phyloP scores from a whole-genome alignment of 2,888 invertebrate genomes.

The Panopea generosa region DNA sequence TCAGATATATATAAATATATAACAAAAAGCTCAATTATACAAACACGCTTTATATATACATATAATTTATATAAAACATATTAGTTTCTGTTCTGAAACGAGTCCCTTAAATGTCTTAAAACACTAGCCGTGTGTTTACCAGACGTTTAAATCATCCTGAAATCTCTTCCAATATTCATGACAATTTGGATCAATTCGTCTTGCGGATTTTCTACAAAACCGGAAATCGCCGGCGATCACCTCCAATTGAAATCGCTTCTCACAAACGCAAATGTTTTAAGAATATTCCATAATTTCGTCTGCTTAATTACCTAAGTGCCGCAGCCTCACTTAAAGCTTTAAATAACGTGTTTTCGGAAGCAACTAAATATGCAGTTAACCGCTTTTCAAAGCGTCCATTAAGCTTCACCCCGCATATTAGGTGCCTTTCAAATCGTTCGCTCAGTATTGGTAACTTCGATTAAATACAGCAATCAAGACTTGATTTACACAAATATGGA shows the following conservation, averaged over 20 bases:
- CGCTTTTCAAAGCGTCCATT: slow-evolving; percentile 40
- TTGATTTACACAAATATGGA: slow-evolving; percentile 66
- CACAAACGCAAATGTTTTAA: slow-evolving; percentile 11
- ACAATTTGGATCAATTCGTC: neutral
- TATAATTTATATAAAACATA: too few relatives aligned
- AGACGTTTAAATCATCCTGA: neutral
- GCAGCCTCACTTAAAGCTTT: slow-evolving; percentile 36
- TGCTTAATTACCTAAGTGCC: slow-evolving; percentile 34
- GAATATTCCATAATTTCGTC: slow-evolving; percentile 24
- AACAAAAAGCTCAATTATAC: neutral
- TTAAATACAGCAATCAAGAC: slow-evolving; percentile 55
- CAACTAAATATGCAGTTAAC: slow-evolving; percentile 51
- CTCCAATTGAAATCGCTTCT: slow-evolving; percentile 3
- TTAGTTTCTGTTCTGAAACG: too few relatives aligned
- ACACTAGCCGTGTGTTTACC: too few relatives aligned
- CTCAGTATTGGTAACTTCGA: slow-evolving; percentile 45
- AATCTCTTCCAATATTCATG: neutral
- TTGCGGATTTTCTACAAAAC: slow-evolving; percentile 20
- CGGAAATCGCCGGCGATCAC: slow-evolving; percentile 26
- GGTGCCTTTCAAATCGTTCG: slow-evolving; percentile 38
- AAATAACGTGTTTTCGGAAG: slow-evolving; percentile 56
- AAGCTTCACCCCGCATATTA: slow-evolving; percentile 43
- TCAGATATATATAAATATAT: slow-evolving; percentile 7
- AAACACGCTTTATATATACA: too few relatives aligned
- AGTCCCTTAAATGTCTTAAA: too few relatives aligned